These are phyloP conservation scores for Morbakka virulenta DNA, from an alignment of 30 jellyfish, hydroid and myxozoan species.

Conservation along the genomic window DNA sequence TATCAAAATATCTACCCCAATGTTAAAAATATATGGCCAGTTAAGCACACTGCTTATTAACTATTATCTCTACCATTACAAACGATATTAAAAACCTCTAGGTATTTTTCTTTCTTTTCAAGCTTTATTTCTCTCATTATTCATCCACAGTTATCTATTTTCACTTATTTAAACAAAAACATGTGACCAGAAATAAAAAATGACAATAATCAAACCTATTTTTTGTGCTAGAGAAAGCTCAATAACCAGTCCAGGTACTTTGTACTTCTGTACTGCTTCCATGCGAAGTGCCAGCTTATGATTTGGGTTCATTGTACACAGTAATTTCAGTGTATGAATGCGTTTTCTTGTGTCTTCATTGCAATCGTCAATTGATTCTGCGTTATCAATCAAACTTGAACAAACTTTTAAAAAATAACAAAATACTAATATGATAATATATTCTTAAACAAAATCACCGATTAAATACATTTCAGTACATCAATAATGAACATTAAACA, in stretches of 20 bases:
- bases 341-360: conserved; percentile 49
- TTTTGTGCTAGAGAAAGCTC: conserved; percentile 50
- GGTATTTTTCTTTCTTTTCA: no score
- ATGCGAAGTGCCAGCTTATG: conserved; percentile 68
- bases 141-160: no score
- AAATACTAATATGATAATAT: neutral
- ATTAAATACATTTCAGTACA: neutral
- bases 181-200: neutral
- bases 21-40: no score
- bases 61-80: no score
- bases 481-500: no score
- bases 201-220: no score
- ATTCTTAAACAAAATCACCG: neutral
- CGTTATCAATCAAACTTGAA: conserved; percentile 57
- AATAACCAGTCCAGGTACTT: conserved; percentile 81
- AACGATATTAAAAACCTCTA: no score
- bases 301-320: conserved; percentile 75
- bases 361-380: conserved; percentile 64
- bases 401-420: conserved; percentile 50
- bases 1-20: no score
- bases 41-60: no score
- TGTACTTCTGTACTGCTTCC: conserved; percentile 71
- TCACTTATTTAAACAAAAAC: neutral
- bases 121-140: no score
- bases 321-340: conserved; percentile 52